Base-by-base conservation (phyloP, 2,888 invertebrate genomes). In the Rhamnusium bicolor region DNA sequence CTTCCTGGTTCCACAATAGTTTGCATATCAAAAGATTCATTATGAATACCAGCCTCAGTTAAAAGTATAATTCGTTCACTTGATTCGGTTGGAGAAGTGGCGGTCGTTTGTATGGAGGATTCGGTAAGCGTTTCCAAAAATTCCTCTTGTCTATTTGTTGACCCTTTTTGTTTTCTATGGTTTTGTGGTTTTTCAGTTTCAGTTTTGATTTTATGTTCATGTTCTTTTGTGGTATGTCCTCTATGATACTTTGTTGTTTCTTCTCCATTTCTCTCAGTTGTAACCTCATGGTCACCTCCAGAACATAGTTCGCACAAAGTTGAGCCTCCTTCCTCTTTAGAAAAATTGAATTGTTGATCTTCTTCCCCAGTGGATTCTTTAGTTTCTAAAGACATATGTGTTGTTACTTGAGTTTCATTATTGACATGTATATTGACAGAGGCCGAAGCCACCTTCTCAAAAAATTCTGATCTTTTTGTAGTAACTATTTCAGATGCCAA, bases 301-400 rank as follows among this genome's bases (percentile, higher is more conserved):
- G 32, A 27, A 6, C 65, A 65, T 19, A 53, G 7, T 29, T 65
- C 65, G 61, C 72, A 72, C 49, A 72, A 14, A 10, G 68, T 71
- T 40, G 27, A 56, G 16, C 47, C 49, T 54, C 47, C 49, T 54
- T 12, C 61, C 10, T 61, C 32, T 21, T 68, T 63, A 6, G 65
- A 62, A 65, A 72, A 72, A n/a, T 72, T 12, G 49, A 72, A 68
- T 7, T 68, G 58, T 6, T 63, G 51, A n/a, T 51, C 62, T 19
- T 63, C 72, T 40, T 62, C 65, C 19, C 65, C 71, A 12, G 21
- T 56, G n/a, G 67, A 27, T 56, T 71, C 66, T 19, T 56, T 8
- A 60, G 49, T 49, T 53, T 53, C 63, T 53, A 27, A 12, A 62
- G 68, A 56, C 72, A 72, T 72, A 60, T 58, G 62, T 27, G 32